Conservation (phyloP, 2,797 vertebrate species). For the Anabas testudineus region DNA sequence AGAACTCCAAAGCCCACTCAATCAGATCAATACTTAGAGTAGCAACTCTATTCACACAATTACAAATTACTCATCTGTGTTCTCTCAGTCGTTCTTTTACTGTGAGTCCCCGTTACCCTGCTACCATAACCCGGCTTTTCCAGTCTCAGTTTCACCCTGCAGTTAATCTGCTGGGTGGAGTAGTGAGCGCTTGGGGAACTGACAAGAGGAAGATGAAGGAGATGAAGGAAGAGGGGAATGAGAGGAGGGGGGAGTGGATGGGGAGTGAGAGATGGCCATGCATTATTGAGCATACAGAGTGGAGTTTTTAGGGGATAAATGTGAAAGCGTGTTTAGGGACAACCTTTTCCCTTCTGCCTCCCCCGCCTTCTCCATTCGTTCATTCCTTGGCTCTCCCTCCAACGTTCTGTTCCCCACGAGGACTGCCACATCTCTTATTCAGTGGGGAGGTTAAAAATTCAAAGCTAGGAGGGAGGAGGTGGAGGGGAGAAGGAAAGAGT, state of each 20-base stretch:
- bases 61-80: conserved; percentile 66
- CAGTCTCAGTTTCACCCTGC: conserved; percentile 72
- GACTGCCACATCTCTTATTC: conserved; percentile 84
- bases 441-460: conserved; percentile 86
- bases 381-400: conserved; percentile 69
- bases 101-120: conserved; percentile 58
- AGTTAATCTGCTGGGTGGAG: conserved; percentile 76
- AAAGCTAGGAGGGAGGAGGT: conserved; percentile 67
- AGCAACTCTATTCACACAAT: conserved; percentile 60
- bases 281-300: conserved; percentile 84
- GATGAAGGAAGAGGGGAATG: conserved; percentile 62
- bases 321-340: conserved; percentile 82
- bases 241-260: conserved; percentile 31
- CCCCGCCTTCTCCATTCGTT: conserved; percentile 56
- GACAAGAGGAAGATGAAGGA: conserved; percentile 67
- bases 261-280: conserved; percentile 70
- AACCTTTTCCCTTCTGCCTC: conserved; percentile 71
- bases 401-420: conserved; percentile 71
- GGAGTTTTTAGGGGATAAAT: conserved; percentile 84
- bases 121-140: conserved; percentile 66
- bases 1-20: conserved; percentile 53
- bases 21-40: conserved; percentile 64
- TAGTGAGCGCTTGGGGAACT: conserved; percentile 70
- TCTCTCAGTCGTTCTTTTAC: conserved; percentile 42
- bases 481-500: conserved; percentile 53